These are phyloP conservation scores for Aspidoscelis tigris DNA, from an alignment of 2,113 vertebrate species.

Conservation along the genomic window DNA sequence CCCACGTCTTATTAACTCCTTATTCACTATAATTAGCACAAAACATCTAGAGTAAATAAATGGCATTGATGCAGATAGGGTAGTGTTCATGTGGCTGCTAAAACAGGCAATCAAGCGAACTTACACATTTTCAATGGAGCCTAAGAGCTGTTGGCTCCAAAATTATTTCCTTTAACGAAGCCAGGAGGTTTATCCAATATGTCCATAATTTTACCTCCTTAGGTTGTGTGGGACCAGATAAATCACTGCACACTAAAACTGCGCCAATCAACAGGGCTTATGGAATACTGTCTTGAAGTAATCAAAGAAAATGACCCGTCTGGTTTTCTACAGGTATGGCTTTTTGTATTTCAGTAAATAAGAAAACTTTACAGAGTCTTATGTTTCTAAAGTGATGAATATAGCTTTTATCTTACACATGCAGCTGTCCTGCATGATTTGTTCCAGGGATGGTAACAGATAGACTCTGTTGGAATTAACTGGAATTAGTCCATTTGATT, in stretches of 20 bases:
- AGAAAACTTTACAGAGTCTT: rapidly evolving
- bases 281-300: constrained; percentile 97
- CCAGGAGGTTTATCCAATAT: constrained; percentile 31
- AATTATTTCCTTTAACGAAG: constrained; percentile 41
- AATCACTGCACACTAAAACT: constrained; percentile 97
- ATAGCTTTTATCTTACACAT: neutral
- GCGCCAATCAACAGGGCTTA: constrained; percentile 97
- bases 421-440: neutral
- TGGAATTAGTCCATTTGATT: neutral
- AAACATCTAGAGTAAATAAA: constrained; percentile 35
- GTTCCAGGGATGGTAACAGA: neutral
- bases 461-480: neutral
- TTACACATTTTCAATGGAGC: too few relatives aligned
- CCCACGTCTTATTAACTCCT: too few relatives aligned
- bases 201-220: constrained; percentile 8
- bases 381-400: neutral
- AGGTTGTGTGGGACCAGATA: constrained; percentile 99
- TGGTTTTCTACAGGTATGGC: constrained; percentile 92
- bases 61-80: constrained; percentile 49
- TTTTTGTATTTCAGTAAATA: rapidly evolving
- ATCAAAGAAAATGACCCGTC: constrained; percentile 97
- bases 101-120: constrained; percentile 53
- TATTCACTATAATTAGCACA: too few relatives aligned
- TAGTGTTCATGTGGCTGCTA: constrained; percentile 63
- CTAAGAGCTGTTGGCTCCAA: constrained; percentile 24